Evolutionary conservation across 2,113 vertebrate genomes (phyloP), one percentile per base, ranked within the genome.

Genomic region (Caretta caretta): DNA sequence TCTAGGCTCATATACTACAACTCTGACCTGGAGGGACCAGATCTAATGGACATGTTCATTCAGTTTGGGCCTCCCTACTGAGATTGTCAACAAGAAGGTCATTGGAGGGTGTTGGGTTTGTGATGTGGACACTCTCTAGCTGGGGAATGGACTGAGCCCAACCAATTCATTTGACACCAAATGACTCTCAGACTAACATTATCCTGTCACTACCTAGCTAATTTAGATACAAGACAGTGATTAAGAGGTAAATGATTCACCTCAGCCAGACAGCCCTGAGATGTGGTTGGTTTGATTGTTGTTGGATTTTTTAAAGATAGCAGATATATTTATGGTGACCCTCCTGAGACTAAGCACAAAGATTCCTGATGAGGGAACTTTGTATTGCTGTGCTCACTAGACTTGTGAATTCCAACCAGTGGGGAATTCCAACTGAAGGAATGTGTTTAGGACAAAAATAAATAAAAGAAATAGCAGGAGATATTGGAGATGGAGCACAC

Each of bases 1-100:
- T 1, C 0, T 2, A 90, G 53, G 31, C 1, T 8, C 2, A 38
- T 0, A 8, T 31, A 11, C 56, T 80, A 42, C 76, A 31, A 1
- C 22, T 35, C 48, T 9, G 16, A 19, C 57, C 38, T 1, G 0
- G 72, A 46, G 56, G 49, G 80, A 76, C 27, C 81, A 2, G 35
- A 4, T 8, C 72, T 22, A 42, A 75, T 75, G 69, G 69, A 42
- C 38, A 27, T 5, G 12, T 46, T 76, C 24, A 46, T 76, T 76
- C 42, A 46, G 38, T 42, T 11, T 11, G 7, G 38, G 11, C 22
- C 10, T 76, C 24, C 72, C 22, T 76, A 25, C 38, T 27, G 24
- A 12, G 72, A 46, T 76, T 42, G 38, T 76, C 24, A 76, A 46
- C 22, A 76, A 46, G 22, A 13, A 46, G 38, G 42, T 10, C 20